These are phyloP conservation scores for Orientallactaga sibirica DNA, from an alignment of 2,797 vertebrate species.

Conservation along the genomic window DNA sequence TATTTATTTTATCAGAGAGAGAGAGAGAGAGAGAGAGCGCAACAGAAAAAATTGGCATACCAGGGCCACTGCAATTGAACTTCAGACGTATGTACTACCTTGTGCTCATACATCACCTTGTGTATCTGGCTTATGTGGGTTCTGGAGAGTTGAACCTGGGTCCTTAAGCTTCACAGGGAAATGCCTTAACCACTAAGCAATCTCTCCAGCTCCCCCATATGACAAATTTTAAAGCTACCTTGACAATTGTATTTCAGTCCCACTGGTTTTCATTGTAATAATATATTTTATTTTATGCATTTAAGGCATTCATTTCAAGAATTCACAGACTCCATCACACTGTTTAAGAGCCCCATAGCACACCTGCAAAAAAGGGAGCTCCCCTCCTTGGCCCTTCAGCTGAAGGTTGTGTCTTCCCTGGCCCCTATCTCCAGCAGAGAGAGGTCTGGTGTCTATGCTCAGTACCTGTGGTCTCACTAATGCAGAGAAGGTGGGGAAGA, in stretches of 20 bases:
- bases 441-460: background rate
- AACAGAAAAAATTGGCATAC: too few relatives aligned
- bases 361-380: background rate
- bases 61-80: too few relatives aligned
- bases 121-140: too few relatives aligned
- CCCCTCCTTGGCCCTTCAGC: background rate
- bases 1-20: too few relatives aligned
- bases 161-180: too few relatives aligned
- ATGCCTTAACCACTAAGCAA: too few relatives aligned
- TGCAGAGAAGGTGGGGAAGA: background rate
- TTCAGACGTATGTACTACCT: too few relatives aligned
- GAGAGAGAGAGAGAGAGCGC: too few relatives aligned
- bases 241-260: background rate
- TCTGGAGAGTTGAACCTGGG: too few relatives aligned
- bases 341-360: background rate
- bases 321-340: background rate
- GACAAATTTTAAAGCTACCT: background rate
- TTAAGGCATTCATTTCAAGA: constrained; percentile 28
- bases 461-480: background rate
- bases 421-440: background rate
- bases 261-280: constrained; percentile 16
- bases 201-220: background rate
- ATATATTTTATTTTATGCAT: constrained; percentile 4
- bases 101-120: too few relatives aligned
- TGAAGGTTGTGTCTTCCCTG: background rate